Evolutionary conservation across 1,140 invertebrate species (phyloP), one percentile per base, ranked within the genome.

Genomic region (Drosophila prosaltans): DNA sequence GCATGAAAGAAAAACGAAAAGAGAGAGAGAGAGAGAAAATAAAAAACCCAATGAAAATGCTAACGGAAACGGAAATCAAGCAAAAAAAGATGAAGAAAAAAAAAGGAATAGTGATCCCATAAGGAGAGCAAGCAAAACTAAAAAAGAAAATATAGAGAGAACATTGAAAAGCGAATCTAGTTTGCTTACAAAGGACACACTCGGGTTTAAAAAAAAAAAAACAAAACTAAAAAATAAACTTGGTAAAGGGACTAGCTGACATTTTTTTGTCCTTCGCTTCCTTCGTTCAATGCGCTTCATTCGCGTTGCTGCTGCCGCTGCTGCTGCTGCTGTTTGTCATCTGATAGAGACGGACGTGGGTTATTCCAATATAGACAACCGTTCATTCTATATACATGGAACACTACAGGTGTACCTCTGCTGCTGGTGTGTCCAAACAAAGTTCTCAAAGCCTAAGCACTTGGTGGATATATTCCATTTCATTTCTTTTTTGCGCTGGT

Each of bases 351-450:
- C 39, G 10, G 39, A 40, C 39, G 39, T 11, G 39, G 43, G 16
- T 73, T 77, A 77, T 81, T 79, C 64, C 67, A 64, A 71, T 82
- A 78, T 72, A 72, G 72, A 78, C 69, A 66, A 54, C 16, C 16
- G 16, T 48, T 21, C 8, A 21, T 9, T 24, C 45, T 48, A 21
- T 21, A 40, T 36, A 36, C 32, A 36, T 36, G 6, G 32, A 6
- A 6, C 32, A 36, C 32, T 36, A 36, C 32, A 5, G 3, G 32
- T 36, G 32, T 36, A 36, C 6, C 2, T 1, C 28, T 30, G 28
- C 32, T 36, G 9, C 39, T 40, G 39, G 8, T 40, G 8, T 9
- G 39, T 9, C 39, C 39, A 40, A 40, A 40, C 39, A 40, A 40
- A 11, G 39, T 48, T 48, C n/a, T 8, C 45, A 48, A 48, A 48